A percentile compares a stretch with the other conserved stretches of the same genome.
phyloP scores from a whole-genome alignment of 2,797 vertebrate genomes.

The Neoniphon sammara region DNA sequence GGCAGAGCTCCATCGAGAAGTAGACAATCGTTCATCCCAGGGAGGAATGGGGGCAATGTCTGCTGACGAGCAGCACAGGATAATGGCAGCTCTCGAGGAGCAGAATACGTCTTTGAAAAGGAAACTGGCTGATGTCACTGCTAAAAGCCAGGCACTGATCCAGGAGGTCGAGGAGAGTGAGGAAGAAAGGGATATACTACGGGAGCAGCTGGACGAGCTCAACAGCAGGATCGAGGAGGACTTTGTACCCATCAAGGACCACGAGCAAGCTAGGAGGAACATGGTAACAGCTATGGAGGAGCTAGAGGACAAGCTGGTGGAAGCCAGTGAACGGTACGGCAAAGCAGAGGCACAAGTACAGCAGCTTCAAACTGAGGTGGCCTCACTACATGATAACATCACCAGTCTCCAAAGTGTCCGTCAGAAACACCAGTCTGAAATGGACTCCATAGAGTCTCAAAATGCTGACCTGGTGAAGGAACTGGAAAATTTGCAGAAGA shows the following conservation, averaged over 20 bases:
- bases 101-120: slow-evolving; percentile 83
- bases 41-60: slow-evolving; percentile 54
- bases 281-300: slow-evolving; percentile 84
- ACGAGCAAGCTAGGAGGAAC: slow-evolving; percentile 86
- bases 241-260: slow-evolving; percentile 86
- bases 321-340: slow-evolving; percentile 83
- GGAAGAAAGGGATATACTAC: slow-evolving; percentile 84
- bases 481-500: slow-evolving; percentile 81
- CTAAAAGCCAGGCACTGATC: slow-evolving; percentile 87
- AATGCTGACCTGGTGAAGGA: slow-evolving; percentile 81
- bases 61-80: slow-evolving; percentile 84
- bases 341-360: slow-evolving; percentile 86
- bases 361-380: slow-evolving; percentile 84
- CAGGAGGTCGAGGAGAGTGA: slow-evolving; percentile 85
- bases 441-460: slow-evolving; percentile 76
- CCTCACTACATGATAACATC: slow-evolving; percentile 80
- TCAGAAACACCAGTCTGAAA: slow-evolving; percentile 82
- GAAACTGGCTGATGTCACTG: slow-evolving; percentile 83
- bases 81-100: slow-evolving; percentile 84
- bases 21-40: slow-evolving; percentile 77
- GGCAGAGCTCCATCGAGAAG: slow-evolving; percentile 83
- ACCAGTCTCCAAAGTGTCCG: slow-evolving; percentile 76
- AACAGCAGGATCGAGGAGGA: slow-evolving; percentile 85
- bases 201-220: slow-evolving; percentile 87
- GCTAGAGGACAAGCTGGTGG: slow-evolving; percentile 88